Base-by-base conservation (phyloP, 2,113 vertebrate genomes). In the Gobiocypris rarus region DNA sequence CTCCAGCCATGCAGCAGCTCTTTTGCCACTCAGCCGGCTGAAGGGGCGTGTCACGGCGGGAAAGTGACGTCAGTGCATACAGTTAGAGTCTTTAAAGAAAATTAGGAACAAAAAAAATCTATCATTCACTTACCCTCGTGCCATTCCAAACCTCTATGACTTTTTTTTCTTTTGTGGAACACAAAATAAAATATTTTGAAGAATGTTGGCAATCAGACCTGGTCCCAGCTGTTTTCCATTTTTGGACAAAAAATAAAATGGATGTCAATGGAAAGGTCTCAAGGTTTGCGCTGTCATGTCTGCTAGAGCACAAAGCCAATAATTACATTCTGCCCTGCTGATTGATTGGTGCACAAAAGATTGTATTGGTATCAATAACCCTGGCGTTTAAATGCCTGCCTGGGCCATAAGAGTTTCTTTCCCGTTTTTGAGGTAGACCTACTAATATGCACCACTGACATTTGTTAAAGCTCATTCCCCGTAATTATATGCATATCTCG, bases 281-380 rank as follows among this genome's bases (percentile, higher is more conserved):
- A 41, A 43, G 69, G 76, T 45, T 81, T 77, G 15, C 50, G 43
- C 78, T 24, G 45, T 76, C 81, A 76, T 85, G 81, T 67, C 74
- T 88, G 71, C 63, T 54, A 48, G 9, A 83, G 63, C 61, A 75
- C 74, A 28, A 15, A 22, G 2, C 50, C 87, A 75, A 75, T 82
- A 81, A 87, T 70, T 84, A 83, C 65, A 24, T 70, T 31, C 63
- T 77, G 43, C 59, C 48, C 73, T 2, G 14, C 31, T 52, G 78
- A 91, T 89, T 69, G 84, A 89, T 85, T 7, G 19, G 28, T 70
- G 75, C 85, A 88, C 87, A 84, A 84, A 89, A 58, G 58, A 67
- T 54, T 17, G 8, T 58, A 76, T 52, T 81, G 67, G 86, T 75
- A 74, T 90, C 86, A 84, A 81, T 90, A 88, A 85, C 31, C 28